phyloP scores from a whole-genome alignment of 2,888 invertebrate genomes.

The Allygus modestus region DNA sequence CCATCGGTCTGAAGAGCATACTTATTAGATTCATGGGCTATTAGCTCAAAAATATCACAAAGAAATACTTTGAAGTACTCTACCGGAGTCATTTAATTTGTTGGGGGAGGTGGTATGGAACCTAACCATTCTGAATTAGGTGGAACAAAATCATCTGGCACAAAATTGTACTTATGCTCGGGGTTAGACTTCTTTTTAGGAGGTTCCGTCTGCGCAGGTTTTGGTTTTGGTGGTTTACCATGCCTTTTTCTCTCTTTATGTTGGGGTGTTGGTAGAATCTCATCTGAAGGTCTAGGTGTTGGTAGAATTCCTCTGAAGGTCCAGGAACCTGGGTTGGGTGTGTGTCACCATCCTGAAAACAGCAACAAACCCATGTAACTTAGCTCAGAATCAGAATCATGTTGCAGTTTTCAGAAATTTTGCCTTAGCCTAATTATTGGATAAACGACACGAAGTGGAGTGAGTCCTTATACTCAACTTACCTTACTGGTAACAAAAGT shows the following conservation, averaged over 20 bases:
- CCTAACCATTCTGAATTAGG: slow-evolving; percentile 41
- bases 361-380: neutral
- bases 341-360: slow-evolving; percentile 13
- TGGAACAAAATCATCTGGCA: slow-evolving; percentile 5
- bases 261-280: neutral
- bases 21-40: slow-evolving; percentile 10
- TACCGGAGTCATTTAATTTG: slow-evolving; percentile 52
- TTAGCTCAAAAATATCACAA: slow-evolving; percentile 47
- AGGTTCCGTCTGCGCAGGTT: neutral
- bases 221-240: neutral
- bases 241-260: neutral
- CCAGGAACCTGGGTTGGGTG: neutral
- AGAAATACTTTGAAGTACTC: slow-evolving; percentile 43
- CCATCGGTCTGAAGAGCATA: slow-evolving; percentile 60
- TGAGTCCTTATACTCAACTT: neutral
- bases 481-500: neutral
- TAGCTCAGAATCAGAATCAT: slow-evolving; percentile 4
- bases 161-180: neutral
- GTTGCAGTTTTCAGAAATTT: neutral
- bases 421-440: too few relatives aligned
- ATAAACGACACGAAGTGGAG: neutral
- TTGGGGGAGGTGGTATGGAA: slow-evolving; percentile 60
- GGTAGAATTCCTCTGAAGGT: neutral
- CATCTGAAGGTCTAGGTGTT: neutral
- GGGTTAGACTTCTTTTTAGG: neutral